These are phyloP conservation scores for Pseudochirops cupreus DNA, from an alignment of 2,797 vertebrate genomes.

Conservation along the genomic window DNA sequence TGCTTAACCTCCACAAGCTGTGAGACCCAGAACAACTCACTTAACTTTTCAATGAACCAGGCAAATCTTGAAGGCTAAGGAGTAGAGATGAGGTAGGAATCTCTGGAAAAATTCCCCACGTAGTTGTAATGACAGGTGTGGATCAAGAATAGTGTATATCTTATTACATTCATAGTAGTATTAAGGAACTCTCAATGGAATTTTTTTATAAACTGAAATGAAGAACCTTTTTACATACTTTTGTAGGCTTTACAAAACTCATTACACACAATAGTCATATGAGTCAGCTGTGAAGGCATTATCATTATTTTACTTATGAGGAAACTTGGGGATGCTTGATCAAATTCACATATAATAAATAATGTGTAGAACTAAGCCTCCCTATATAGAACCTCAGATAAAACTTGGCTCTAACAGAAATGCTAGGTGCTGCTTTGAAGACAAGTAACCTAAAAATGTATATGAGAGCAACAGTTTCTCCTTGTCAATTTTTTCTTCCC, in stretches of 20 bases:
- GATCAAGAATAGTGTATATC: not conserved
- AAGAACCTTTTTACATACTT: not conserved
- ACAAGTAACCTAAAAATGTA: not conserved
- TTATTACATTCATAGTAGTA: not conserved
- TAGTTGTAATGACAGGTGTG: not conserved
- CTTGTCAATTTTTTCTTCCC: not conserved
- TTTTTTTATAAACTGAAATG: not conserved
- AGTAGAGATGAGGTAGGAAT: not conserved
- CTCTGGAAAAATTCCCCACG: not conserved
- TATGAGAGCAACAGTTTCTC: not conserved
- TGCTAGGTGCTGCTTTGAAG: not conserved
- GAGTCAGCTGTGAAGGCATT: not conserved
- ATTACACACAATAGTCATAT: not conserved
- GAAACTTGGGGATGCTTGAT: not conserved
- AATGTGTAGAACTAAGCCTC: not conserved
- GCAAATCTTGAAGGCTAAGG: not conserved
- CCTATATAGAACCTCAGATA: not conserved
- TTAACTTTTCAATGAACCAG: not conserved
- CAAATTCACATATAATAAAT: not conserved
- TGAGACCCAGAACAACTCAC: not conserved
- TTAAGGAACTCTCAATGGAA: not conserved
- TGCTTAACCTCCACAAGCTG: not conserved
- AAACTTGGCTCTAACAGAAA: not conserved
- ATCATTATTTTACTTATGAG: not conserved
- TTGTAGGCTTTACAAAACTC: not conserved